Evolutionary conservation across 2,797 vertebrate species (phyloP).

Genomic region (Geotrypetes seraphini): DNA sequence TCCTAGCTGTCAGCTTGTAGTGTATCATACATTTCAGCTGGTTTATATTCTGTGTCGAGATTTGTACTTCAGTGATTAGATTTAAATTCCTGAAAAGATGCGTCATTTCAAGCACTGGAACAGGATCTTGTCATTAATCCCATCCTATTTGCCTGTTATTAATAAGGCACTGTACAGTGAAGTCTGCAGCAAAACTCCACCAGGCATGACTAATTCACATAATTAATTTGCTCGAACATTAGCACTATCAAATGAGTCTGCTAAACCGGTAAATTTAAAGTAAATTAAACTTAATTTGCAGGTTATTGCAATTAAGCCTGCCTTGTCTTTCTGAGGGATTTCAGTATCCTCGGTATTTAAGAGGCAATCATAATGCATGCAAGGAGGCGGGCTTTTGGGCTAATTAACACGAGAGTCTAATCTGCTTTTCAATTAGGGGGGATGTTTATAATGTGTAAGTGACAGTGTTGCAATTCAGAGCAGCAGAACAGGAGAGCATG

Average conservation of each 20-base stretch:
- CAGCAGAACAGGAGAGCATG: conserved; percentile 63
- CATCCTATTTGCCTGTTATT: conserved; percentile 92
- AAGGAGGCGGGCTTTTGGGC: conserved; percentile 66
- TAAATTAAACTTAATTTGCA: conserved; percentile 89
- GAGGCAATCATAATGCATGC: conserved; percentile 73
- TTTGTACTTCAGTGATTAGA: conserved; percentile 59
- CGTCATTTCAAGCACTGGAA: conserved; percentile 42
- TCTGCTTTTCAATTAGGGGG: conserved; percentile 87
- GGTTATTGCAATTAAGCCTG: conserved; percentile 94
- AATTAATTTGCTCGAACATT: conserved; percentile 99
- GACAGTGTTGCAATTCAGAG: conserved; percentile 63
- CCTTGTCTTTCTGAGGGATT: conserved; percentile 79
- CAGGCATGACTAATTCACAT: conserved; percentile 96
- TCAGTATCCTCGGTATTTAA: conserved; percentile 76
- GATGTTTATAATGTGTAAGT: conserved; percentile 68
- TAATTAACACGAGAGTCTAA: conserved; percentile 78
- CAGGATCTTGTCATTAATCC: conserved; percentile 75
- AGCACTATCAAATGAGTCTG: conserved; percentile 90
- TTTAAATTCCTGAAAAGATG: conserved; percentile 54
- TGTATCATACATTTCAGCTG: conserved; percentile 56
- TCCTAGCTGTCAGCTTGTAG: conserved; percentile 41
- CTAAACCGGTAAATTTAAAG: conserved; percentile 86
- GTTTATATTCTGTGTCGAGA: conserved; percentile 54
- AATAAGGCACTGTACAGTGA: conserved; percentile 73
- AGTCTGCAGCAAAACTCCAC: conserved; percentile 79